A percentile compares a stretch with the other conserved stretches of the same genome.
Conservation (phyloP, 1,140 invertebrate genomes). For the Temnothorax longispinosus region DNA sequence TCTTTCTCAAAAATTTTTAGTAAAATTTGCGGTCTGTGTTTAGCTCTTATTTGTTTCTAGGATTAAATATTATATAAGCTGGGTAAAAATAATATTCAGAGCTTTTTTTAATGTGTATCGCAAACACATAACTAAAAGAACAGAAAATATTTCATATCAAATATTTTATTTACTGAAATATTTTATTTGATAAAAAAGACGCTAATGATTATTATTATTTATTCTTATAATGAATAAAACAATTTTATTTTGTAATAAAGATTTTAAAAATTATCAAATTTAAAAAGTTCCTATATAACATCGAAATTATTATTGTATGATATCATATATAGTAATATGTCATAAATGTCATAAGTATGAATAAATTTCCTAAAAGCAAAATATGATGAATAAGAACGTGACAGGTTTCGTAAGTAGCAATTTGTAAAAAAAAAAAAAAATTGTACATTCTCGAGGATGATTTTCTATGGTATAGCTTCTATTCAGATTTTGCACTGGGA, state of each 20-base stretch:
- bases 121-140: too few relatives aligned
- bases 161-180: background rate
- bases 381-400: background rate
- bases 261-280: background rate
- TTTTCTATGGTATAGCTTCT: conserved; percentile 10
- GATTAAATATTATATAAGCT: too few relatives aligned
- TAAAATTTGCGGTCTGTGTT: too few relatives aligned
- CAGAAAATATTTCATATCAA: background rate
- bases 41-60: too few relatives aligned
- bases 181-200: background rate
- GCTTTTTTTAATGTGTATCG: too few relatives aligned
- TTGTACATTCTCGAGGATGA: background rate
- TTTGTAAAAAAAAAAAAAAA: background rate
- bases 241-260: background rate
- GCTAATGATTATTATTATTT: background rate
- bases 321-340: background rate
- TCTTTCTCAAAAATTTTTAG: too few relatives aligned
- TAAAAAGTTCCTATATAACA: background rate
- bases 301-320: background rate
- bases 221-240: background rate
- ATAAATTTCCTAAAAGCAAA: background rate
- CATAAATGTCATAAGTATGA: too few relatives aligned
- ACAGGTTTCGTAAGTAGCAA: background rate
- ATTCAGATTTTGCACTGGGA: background rate
- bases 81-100: too few relatives aligned